A percentile compares a stretch with the other conserved stretches of the same genome.
These are phyloP conservation scores for Harpegnathos saltator DNA, from an alignment of 1,140 invertebrate genomes.

Conservation along the genomic window DNA sequence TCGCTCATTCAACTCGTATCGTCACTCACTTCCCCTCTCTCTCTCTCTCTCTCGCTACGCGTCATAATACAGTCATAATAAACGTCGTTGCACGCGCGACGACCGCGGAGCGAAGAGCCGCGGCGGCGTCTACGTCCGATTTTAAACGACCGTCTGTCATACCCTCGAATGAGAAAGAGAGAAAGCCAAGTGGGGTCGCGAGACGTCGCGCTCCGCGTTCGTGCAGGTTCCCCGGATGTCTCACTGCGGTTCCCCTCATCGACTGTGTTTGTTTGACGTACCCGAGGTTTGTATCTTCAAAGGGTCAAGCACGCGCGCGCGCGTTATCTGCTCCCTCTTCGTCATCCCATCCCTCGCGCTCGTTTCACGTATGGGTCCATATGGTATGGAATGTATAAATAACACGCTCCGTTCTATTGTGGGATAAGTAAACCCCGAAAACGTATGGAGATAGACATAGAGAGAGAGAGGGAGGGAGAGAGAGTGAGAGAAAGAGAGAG, in stretches of 20 bases:
- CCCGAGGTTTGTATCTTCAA: constrained; percentile 76
- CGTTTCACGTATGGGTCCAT: constrained; percentile 66
- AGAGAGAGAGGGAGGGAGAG: neutral
- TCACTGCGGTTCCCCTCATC: neutral
- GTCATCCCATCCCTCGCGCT: constrained; percentile 5
- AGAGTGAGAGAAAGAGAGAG: neutral
- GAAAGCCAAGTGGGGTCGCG: constrained; percentile 31
- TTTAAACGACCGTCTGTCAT: constrained; percentile 72
- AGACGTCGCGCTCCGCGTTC: constrained; percentile 63
- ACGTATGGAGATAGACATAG: constrained; percentile 42
- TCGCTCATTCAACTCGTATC: constrained; percentile 26
- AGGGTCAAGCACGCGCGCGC: constrained; percentile 72
- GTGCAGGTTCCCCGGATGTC: constrained; percentile 6
- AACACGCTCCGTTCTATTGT: constrained; percentile 76
- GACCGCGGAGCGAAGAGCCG: constrained; percentile 5
- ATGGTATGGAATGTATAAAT: constrained; percentile 78
- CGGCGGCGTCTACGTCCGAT: constrained; percentile 57
- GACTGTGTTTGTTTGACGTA: constrained; percentile 73
- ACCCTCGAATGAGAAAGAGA: constrained; percentile 22
- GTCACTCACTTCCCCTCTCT: no score
- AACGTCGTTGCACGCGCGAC: constrained; percentile 1
- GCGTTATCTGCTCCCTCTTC: constrained; percentile 7
- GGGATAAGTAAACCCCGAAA: constrained; percentile 72
- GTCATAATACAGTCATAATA: constrained; percentile 58
- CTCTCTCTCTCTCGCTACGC: constrained; percentile 54